Base-by-base conservation (phyloP, 2,797 vertebrate genomes). In the Centropyge bicolor region DNA sequence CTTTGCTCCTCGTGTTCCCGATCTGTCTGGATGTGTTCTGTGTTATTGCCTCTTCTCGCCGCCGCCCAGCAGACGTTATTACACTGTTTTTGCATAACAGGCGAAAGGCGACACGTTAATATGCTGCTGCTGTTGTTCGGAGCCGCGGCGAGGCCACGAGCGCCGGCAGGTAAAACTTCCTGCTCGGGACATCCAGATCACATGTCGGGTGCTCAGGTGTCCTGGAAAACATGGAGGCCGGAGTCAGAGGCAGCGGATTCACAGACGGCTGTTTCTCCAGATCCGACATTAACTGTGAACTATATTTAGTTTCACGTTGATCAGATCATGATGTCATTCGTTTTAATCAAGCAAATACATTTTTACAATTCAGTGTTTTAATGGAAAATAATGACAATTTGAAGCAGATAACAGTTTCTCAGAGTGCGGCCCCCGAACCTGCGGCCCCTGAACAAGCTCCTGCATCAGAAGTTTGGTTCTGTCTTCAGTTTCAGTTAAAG, bases 1-100 rank as follows among this genome's bases (percentile, higher is more conserved):
- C 85, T 88, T 78, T 76, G 74, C 88, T 84, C 80, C 79, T 90
- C 81, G 16, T 91, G 88, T 88, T 77, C 67, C 86, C 83, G 87
- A 73, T 86, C 81, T 54, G 82, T 84, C 82, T 83, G 73, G 81
- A 87, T 83, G 84, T 87, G 74, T 83, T 82, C 78, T 45, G 69
- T 62, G 74, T 88, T 87, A 87, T 87, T 87, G 86, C 78, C 52
- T 76, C 77, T 24, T 62, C 70, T 65, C 81, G 75, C 52, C 71
- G 62, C 76, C 22, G 45, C 78, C 78, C 71, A 57, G 59, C 85
- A 76, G 65, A 77, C 54, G 0, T 87, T 85, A 82, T 84, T 81
- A 78, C n/a, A 78, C 41, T 72, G 36, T 73, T 91, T 86, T 76
- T 89, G 86, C 84, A 88, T 80, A 77, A 81, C 69, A 78, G 81